Base-by-base conservation (phyloP, 35 echinoderm and acorn worm genomes). In the Eucidaris tribuloides region DNA sequence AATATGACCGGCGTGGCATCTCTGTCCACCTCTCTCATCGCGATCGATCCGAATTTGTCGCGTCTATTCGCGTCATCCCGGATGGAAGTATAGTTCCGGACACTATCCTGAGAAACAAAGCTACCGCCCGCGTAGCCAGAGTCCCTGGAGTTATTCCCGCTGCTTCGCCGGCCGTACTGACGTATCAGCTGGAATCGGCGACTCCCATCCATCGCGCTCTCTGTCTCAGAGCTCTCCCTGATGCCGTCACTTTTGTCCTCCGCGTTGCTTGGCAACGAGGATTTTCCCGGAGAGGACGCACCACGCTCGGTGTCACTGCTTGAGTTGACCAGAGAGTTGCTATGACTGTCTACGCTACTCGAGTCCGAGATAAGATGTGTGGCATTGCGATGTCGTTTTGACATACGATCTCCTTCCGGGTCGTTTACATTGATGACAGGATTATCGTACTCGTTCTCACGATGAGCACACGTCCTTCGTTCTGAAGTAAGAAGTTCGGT, bases 391-490 rank as follows among this genome's bases (percentile, higher is more conserved):
- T 40, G 29, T 74, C 68, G 68, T 42, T 33, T 36, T 35, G 7
- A 6, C 20, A 14, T 38, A 6, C 7, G 36, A 3, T 74, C 68
- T 6, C 37, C 68, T 9, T 74, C 68, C 2, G 68, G 68, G 36
- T 74, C 68, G 38, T 44, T 74, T 22, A 41, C 36, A 44, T 74
- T 74, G 35, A 74, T 74, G 33, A 74, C 37, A 6, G 68, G 68
- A 74, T 74, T 74, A 22, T 74, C 68, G 44, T 74, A 74, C 37
- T 74, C 68, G 68, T 44, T 74, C 5, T 74, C 68, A 6, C 68
- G 35, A 25, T 74, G 68, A 17, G 38, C 44, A 38, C n/a, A 1
- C 44, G 24, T 74, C 68, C 44, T 27, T 23, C 20, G 68, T 24
- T 74, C 68, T n/a, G 34, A 6, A 18, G 24, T 40, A n/a, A 74